These are phyloP conservation scores for Saccostrea glomerata DNA, from an alignment of 1,140 invertebrate genomes.

Conservation along the genomic window DNA sequence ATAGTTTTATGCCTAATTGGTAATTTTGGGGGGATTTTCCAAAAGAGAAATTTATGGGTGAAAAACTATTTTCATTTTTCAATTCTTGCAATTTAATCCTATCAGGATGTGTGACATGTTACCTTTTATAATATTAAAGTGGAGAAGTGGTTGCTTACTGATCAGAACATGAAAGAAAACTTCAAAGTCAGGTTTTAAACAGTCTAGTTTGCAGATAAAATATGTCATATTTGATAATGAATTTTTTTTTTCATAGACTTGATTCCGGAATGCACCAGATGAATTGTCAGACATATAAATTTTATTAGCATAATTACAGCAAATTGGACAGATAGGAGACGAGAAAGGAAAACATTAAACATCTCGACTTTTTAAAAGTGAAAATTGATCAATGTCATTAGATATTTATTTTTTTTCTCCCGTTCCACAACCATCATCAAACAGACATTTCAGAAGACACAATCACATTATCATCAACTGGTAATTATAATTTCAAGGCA, in stretches of 20 bases:
- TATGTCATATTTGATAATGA: slow-evolving; percentile 38
- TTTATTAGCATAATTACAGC: slow-evolving; percentile 37
- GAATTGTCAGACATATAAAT: slow-evolving; percentile 36
- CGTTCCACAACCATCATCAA: slow-evolving; percentile 32
- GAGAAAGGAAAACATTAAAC: slow-evolving; percentile 25
- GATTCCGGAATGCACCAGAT: slow-evolving; percentile 35
- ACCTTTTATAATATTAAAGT: slow-evolving; percentile 16
- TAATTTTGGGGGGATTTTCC: slow-evolving; percentile 7
- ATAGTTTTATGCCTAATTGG: neutral
- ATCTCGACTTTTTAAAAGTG: slow-evolving; percentile 30
- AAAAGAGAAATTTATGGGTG: neutral
- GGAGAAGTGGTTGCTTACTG: slow-evolving; percentile 8
- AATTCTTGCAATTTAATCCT: slow-evolving; percentile 14
- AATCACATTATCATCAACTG: slow-evolving; percentile 31
- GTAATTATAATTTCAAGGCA: slow-evolving; percentile 35
- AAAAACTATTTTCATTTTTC: neutral
- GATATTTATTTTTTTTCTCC: slow-evolving; percentile 32
- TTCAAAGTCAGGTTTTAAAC: slow-evolving; percentile 19
- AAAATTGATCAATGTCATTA: slow-evolving; percentile 31
- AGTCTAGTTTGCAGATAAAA: slow-evolving; percentile 30
- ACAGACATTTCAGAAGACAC: slow-evolving; percentile 35
- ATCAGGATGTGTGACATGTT: slow-evolving; percentile 23
- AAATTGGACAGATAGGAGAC: slow-evolving; percentile 37
- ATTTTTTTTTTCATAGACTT: slow-evolving; percentile 35
- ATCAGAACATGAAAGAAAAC: slow-evolving; percentile 14